phyloP scores from a whole-genome alignment of 2,888 invertebrate genomes.

The Erebia aethiops region DNA sequence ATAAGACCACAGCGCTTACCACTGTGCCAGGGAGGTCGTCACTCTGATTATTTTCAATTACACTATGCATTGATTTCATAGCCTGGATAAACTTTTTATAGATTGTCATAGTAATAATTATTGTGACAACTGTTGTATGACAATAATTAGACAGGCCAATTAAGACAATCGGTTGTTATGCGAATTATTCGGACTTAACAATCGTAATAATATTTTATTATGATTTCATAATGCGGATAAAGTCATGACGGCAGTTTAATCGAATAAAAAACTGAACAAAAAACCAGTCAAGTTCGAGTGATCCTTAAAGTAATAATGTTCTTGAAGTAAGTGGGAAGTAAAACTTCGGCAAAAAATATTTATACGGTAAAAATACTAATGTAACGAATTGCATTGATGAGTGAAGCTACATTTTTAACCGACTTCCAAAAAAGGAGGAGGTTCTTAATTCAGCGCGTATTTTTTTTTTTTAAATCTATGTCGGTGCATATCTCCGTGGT shows the following conservation, averaged over 20 bases:
- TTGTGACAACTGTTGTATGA: neutral
- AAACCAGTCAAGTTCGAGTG: slow-evolving; percentile 17
- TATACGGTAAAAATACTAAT: neutral
- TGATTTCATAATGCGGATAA: slow-evolving; percentile 24
- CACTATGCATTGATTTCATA: no score
- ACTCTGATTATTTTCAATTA: no score
- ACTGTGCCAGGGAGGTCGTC: no score
- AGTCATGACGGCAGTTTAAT: slow-evolving; percentile 10
- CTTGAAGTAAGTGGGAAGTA: neutral
- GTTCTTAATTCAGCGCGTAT: no score
- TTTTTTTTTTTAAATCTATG: no score
- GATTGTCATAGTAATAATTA: no score
- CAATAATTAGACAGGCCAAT: neutral
- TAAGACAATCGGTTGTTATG: slow-evolving; percentile 3
- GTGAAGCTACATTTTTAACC: neutral
- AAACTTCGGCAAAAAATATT: neutral
- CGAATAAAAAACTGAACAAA: slow-evolving; percentile 13
- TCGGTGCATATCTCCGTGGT: no score
- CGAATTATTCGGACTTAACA: slow-evolving; percentile 14
- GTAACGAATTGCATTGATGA: neutral
- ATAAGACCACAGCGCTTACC: no score
- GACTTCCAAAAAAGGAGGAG: no score
- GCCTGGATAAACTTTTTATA: no score
- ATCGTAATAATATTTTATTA: slow-evolving; percentile 16
- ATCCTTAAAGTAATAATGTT: slow-evolving; percentile 10